Percentiles rank a stretch among this genome's conserved stretches.
These are phyloP conservation scores for Mormyrus iriodes DNA, from an alignment of 2,113 vertebrate species.

Conservation along the genomic window DNA sequence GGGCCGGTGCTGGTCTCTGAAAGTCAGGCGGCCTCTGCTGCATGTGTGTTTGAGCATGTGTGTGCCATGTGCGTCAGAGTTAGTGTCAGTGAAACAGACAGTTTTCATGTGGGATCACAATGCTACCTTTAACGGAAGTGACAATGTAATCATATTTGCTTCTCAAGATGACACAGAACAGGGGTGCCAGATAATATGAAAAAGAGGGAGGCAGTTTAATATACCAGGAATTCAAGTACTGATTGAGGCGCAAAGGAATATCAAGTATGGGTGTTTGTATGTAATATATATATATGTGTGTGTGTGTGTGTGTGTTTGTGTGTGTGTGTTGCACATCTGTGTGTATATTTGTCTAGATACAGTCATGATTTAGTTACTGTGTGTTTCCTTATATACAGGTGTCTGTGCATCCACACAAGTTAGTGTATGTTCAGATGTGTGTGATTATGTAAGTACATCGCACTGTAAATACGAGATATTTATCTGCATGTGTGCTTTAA, in stretches of 20 bases:
- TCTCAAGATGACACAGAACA: no score
- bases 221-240: neutral
- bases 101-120: no score
- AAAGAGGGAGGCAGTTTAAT: neutral
- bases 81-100: neutral
- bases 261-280: neutral
- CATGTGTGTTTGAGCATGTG: neutral
- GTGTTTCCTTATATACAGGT: no score
- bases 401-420: no score
- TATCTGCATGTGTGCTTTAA: neutral
- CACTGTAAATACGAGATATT: neutral
- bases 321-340: neutral
- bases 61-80: neutral
- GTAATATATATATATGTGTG: neutral
- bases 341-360: neutral
- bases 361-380: neutral
- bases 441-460: neutral
- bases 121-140: no score
- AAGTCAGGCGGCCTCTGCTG: neutral
- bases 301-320: neutral
- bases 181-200: neutral
- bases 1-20: neutral
- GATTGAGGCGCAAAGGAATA: neutral
- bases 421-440: no score
- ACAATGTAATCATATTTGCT: no score